These are phyloP conservation scores for Camelus bactrianus DNA, from an alignment of 2,113 vertebrate genomes.

Conservation along the genomic window DNA sequence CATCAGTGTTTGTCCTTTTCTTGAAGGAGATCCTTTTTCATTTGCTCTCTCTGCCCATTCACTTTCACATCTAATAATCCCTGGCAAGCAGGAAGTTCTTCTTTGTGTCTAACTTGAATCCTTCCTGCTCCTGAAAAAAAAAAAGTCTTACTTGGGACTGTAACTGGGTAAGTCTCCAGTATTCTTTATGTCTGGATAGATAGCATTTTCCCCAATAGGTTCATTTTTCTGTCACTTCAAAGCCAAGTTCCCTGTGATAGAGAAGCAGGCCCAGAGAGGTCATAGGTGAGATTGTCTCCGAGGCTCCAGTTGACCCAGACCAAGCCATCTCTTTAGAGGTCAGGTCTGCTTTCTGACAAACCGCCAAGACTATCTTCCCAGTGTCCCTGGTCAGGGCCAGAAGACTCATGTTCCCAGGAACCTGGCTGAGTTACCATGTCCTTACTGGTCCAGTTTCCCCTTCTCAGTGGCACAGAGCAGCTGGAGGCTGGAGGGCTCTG, in stretches of 20 bases:
- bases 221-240: conserved; percentile 23
- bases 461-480: not conserved
- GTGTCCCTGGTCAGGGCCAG: not conserved
- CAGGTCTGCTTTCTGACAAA: not conserved
- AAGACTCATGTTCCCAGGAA: not conserved
- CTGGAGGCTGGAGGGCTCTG: not conserved
- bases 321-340: not conserved
- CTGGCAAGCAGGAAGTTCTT: conserved; percentile 53
- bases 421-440: not conserved
- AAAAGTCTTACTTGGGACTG: not conserved
- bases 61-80: not conserved
- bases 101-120: not conserved
- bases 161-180: not conserved
- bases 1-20: not conserved
- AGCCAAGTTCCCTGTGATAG: not conserved
- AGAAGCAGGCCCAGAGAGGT: not conserved
- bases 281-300: not conserved
- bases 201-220: not conserved
- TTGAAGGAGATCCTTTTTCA: not conserved
- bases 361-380: not conserved
- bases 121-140: not conserved
- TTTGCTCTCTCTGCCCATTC: not conserved
- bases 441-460: not conserved
- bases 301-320: not conserved
- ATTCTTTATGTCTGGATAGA: not conserved